Base-by-base conservation (phyloP, 2,113 vertebrate genomes). In the Geococcyx californianus region DNA sequence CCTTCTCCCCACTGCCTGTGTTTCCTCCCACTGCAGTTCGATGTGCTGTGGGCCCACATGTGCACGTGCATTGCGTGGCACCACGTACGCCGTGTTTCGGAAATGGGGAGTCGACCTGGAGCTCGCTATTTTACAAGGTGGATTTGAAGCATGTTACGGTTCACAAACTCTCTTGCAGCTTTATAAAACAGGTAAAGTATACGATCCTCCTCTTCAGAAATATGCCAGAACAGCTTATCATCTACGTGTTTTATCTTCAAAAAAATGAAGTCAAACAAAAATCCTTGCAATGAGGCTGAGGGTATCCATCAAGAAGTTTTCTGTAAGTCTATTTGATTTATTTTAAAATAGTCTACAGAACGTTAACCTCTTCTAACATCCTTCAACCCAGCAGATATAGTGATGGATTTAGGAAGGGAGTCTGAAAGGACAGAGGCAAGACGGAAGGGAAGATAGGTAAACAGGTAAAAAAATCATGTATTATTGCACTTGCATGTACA, bases 41-140 rank as follows among this genome's bases (percentile, higher is more conserved):
- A 20, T 15, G 1, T 1, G 5, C 45, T 5, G 10, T 23, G n/a
- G 49, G 55, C 38, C 15, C 31, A n/a, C n/a, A 7, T 0, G 11
- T 17, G 11, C 0, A 0, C 49, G 21, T 2, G 25, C 38, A 38
- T 40, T 20, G 5, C 49, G 8, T 1, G 2, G 34, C 62, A 85
- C 14, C 29, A 17, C 19, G 8, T 21, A 7, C 6, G 11, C 25
- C 1, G 18, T 12, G 36, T 24, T 52, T 33, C 47, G 47, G 19
- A 24, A 29, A 11, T 1, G 16, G 11, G 26, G 3, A 26, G 2
- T 10, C 33, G 31, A 19, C 55, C 44, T 11, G 5, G 7, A 42
- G n/a, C 40, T 47, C 21, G 24, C 1, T 3, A 33, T 31, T 47
- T 63, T 45, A 33, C 45, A 31, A 62, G 29, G 21, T 10, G 18